These are phyloP conservation scores for Limenitis camilla DNA, from an alignment of 2,888 invertebrate genomes.

Conservation along the genomic window DNA sequence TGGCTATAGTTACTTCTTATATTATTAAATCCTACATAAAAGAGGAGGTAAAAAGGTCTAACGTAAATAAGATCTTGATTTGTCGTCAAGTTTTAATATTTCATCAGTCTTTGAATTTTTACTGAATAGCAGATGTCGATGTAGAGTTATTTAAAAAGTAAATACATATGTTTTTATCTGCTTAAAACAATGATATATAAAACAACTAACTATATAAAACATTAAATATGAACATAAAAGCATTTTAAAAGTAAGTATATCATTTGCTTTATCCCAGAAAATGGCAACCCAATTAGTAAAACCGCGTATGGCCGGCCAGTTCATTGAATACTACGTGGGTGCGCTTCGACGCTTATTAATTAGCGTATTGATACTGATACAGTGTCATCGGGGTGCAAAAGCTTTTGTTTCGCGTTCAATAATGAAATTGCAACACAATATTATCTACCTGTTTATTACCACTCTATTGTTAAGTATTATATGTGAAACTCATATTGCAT, in stretches of 20 bases:
- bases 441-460: constrained; percentile 2
- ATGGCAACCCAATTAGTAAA: constrained; percentile 26
- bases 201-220: too few species aligned
- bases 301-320: constrained; percentile 13
- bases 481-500: background rate
- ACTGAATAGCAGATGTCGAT: background rate
- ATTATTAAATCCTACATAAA: too few species aligned
- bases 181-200: too few species aligned
- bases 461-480: constrained; percentile 3
- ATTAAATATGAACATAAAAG: background rate
- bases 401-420: constrained; percentile 15
- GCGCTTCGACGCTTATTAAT: constrained; percentile 35
- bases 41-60: too few species aligned
- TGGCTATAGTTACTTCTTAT: too few species aligned
- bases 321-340: constrained; percentile 29
- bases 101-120: too few species aligned
- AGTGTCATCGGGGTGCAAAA: constrained; percentile 10
- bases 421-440: constrained; percentile 8
- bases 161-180: background rate
- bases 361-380: constrained; percentile 37
- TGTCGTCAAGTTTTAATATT: too few species aligned
- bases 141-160: background rate
- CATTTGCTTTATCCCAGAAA: constrained; percentile 11
- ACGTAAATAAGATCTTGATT: too few species aligned
- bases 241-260: constrained; percentile 2